phyloP scores from a whole-genome alignment of 2,797 vertebrate genomes.

The Squalus acanthias region DNA sequence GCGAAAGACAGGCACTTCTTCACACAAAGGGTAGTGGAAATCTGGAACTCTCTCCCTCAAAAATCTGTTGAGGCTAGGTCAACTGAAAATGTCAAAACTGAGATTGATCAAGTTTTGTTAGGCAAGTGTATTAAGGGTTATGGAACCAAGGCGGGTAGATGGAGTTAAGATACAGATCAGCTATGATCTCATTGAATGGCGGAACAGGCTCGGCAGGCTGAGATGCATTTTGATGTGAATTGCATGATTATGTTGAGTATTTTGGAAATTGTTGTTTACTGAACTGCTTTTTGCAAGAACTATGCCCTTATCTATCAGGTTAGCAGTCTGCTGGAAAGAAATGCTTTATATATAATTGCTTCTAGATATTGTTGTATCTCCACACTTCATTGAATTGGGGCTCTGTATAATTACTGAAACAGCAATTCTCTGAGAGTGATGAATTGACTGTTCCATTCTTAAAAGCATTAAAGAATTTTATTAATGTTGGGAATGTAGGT shows the following conservation, averaged over 20 bases:
- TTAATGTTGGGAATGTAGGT: not conserved
- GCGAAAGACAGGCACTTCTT: not conserved
- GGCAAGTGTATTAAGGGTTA: not conserved
- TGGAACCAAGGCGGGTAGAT: not conserved
- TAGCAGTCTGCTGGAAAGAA: not conserved
- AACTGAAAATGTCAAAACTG: not conserved
- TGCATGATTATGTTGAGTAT: not conserved
- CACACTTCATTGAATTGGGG: not conserved
- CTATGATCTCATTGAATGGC: not conserved
- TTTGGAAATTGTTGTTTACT: not conserved
- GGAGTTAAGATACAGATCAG: not conserved
- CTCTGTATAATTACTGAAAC: constrained; percentile 9
- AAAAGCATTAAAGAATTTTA: not conserved
- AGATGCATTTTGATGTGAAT: not conserved
- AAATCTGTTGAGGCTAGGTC: not conserved
- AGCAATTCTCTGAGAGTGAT: constrained; percentile 14
- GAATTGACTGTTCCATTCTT: constrained; percentile 9
- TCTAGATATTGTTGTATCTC: constrained; percentile 15
- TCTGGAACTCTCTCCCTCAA: not conserved
- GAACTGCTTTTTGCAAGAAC: not conserved
- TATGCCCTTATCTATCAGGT: not conserved
- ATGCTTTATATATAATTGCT: constrained; percentile 2
- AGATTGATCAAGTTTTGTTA: not conserved
- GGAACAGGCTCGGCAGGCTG: not conserved
- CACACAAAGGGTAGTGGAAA: not conserved